These are phyloP conservation scores for Lasioglossum morio DNA, from an alignment of 2,888 invertebrate species.

Conservation along the genomic window DNA sequence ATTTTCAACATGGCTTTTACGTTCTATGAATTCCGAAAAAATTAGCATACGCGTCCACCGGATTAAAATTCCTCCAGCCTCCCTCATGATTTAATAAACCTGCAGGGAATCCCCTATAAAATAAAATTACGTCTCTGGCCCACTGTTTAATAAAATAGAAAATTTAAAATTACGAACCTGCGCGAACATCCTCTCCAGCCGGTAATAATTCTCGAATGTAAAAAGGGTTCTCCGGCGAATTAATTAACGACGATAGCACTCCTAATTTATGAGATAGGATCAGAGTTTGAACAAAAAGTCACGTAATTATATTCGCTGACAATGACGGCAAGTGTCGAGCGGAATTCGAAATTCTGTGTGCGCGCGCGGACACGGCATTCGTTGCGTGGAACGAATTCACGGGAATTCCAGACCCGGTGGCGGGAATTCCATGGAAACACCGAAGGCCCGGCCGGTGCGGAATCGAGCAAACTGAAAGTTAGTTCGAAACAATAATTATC, in stretches of 20 bases:
- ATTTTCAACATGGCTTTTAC: not conserved
- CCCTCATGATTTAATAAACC: not conserved
- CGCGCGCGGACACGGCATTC: not conserved
- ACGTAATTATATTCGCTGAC: not conserved
- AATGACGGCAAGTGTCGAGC: conserved; percentile 4
- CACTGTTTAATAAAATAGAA: not conserved
- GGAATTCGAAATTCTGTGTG: not conserved
- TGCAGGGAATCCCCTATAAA: not conserved
- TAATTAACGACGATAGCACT: not conserved
- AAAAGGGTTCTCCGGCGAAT: not conserved
- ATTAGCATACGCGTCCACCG: not conserved
- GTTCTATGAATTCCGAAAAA: not conserved
- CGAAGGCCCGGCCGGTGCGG: conserved; percentile 1
- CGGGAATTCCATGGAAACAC: conserved; percentile 18
- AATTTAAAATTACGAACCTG: not conserved
- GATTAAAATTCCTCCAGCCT: not conserved
- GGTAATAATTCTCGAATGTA: not conserved
- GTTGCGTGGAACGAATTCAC: conserved; percentile 2
- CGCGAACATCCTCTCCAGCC: not conserved
- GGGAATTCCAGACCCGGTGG: conserved; percentile 19
- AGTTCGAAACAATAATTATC: conserved; percentile 81
- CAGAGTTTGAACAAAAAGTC: not conserved
- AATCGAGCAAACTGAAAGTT: conserved; percentile 71
- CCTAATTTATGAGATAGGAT: not conserved
- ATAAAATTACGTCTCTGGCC: not conserved